Conservation (phyloP, 2,888 invertebrate genomes). For the Odontothrips loti region DNA sequence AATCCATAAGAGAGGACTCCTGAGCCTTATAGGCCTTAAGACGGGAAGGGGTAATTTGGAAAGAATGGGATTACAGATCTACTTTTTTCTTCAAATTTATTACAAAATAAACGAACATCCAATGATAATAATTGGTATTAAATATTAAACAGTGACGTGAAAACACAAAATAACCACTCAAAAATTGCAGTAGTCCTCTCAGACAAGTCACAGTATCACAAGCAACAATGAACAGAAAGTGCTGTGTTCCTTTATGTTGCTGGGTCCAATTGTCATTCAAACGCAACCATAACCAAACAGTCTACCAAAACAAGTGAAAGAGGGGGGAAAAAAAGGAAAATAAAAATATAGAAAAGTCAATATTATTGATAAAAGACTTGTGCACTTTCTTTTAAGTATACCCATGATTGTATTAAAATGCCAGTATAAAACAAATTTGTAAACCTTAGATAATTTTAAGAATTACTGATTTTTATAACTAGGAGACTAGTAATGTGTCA, state of each 20-base stretch:
- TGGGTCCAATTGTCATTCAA: slow-evolving; percentile 22
- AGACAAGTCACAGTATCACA: slow-evolving; percentile 26
- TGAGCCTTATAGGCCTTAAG: slow-evolving; percentile 1
- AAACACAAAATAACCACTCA: slow-evolving; percentile 26
- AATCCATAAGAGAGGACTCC: slow-evolving; percentile 19
- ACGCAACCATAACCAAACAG: slow-evolving; percentile 24
- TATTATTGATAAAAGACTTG: slow-evolving; percentile 27
- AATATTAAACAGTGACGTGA: slow-evolving; percentile 20
- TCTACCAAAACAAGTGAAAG: neutral
- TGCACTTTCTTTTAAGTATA: slow-evolving; percentile 20
- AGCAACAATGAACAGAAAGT: slow-evolving; percentile 4
- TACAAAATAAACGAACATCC: slow-evolving; percentile 25
- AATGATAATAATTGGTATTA: slow-evolving; percentile 25
- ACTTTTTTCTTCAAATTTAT: slow-evolving; percentile 23
- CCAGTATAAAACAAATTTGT: slow-evolving; percentile 27
- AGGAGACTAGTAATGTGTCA: slow-evolving; percentile 24
- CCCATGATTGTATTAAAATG: slow-evolving; percentile 26
- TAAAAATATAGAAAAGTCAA: slow-evolving; percentile 27
- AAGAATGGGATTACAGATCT: slow-evolving; percentile 21
- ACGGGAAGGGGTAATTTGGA: slow-evolving; percentile 3
- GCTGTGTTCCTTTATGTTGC: neutral
- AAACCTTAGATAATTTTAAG: slow-evolving; percentile 27
- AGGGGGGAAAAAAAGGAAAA: neutral
- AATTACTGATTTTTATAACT: slow-evolving; percentile 16
- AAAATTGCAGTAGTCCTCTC: slow-evolving; percentile 20